Base-by-base conservation (phyloP, 2,888 invertebrate genomes). In the Holacanthella duospinosa region DNA sequence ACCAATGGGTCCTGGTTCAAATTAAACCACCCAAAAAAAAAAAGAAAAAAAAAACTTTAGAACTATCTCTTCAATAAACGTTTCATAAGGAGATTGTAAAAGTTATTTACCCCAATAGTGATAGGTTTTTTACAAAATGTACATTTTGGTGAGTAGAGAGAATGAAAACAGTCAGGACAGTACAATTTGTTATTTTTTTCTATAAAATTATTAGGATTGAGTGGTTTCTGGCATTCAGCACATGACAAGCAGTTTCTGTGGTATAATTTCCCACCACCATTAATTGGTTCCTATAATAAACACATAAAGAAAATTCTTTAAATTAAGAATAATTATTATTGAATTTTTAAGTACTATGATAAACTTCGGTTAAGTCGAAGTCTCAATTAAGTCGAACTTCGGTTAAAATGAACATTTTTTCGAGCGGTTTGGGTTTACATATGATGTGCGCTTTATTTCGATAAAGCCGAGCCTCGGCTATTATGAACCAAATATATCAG, bases 111-210 rank as follows among this genome's bases (percentile, higher is more conserved):
- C 43, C 29, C 69, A 29, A 64, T 68, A 54, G 60, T 67, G 16
- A 72, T 72, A 3, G 72, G 71, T 43, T 66, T 44, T 3, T 44
- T 61, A 58, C 71, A 71, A 1, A 62, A 66, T 54, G 66, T 68
- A 60, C 71, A 71, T 62, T 65, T 66, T 6, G 69, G 66, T n/a
- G 65, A 66, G 56, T 70, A 72, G 55, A 68, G 53, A 19, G 64
- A 65, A 57, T 71, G 71, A 58, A 61, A 71, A 53, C 70, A 68
- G 48, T 71, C 67, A 29, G 68, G 67, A 44, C 73, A 73, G 56
- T 69, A 73, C 0, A 67, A 68, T 16, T 65, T 63, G 6, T 70
- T 70, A 62, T 71, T 64, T 59, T 68, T 71, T 55, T 73, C 70
- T 21, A 67, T 60, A 59, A 68, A 73, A 9, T 66, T 67, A 19